phyloP scores from a whole-genome alignment of 2,113 vertebrate species.

The Theropithecus gelada region DNA sequence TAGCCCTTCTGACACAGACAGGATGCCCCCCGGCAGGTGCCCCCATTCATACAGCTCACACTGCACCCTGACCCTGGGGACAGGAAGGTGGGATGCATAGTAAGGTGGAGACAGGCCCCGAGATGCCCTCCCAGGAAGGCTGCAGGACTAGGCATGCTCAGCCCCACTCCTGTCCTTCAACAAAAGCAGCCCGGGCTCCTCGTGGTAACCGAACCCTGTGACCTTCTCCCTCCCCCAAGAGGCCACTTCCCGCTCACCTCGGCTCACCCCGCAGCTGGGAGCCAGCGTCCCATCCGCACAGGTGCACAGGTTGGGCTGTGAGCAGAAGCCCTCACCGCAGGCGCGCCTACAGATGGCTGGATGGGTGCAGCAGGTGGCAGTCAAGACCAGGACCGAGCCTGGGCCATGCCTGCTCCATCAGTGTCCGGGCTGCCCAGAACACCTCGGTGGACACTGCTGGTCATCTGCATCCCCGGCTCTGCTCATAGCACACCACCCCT shows the following conservation, averaged over 20 bases:
- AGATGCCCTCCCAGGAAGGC: fast-evolving
- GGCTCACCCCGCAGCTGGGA: constrained; percentile 79
- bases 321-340: constrained; percentile 90
- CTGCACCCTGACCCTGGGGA: constrained; percentile 90
- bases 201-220: not conserved
- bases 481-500: no score
- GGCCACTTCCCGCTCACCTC: not conserved
- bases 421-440: fast-evolving
- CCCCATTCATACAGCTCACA: constrained; percentile 94
- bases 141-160: fast-evolving
- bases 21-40: constrained; percentile 90
- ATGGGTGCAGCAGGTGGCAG: not conserved
- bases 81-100: not conserved
- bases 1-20: constrained; percentile 93
- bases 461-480: fast-evolving
- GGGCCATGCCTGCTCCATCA: fast-evolving
- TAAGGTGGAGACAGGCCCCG: not conserved
- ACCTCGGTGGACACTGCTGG: not conserved
- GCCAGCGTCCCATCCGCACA: constrained; percentile 86
- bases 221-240: not conserved
- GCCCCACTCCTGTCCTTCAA: not conserved
- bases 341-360: constrained; percentile 87
- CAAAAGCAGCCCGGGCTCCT: not conserved
- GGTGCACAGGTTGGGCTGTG: constrained; percentile 89
- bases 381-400: not conserved